Base-by-base conservation (phyloP, 2,797 vertebrate species). In the Tamandua tetradactyla region DNA sequence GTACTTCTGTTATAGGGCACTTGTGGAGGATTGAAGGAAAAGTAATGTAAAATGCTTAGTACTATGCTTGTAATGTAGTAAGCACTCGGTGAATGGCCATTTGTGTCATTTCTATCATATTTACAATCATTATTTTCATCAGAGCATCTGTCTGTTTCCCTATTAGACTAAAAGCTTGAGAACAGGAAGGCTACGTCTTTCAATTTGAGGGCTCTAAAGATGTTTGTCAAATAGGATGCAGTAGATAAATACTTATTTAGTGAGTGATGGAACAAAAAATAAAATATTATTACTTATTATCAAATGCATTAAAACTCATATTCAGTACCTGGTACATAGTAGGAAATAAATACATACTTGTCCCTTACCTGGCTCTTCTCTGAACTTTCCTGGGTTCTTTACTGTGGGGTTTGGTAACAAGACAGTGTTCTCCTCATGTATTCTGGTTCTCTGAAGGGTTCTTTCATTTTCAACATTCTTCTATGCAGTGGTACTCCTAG, bases 81-180 rank as follows among this genome's bases (percentile, higher is more conserved):
- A n/a, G n/a, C n/a, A n/a, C n/a, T n/a, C n/a, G n/a, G n/a, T n/a
- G n/a, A n/a, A 71, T 8, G 27, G 88, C n/a, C 49, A n/a, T 49
- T 66, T 66, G 20, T 66, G 7, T 40, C 27, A 52, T 75, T 80
- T 13, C 3, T 47, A 2, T 61, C 13, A 68, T 76, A 49, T 87
- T 94, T 94, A 91, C 79, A 92, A 49, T 61, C 37, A 37, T 57
- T 84, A 72, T 75, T 89, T 55, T 88, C 94, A 79, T 92, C 42
- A 83, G 75, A 44, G 27, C 75, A 7, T 64, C 5, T 64, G 3
- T 68, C 14, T 72, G 2, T 80, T n/a, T 94, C 20, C 20, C 37
- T 83, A 8, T 92, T 62, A 59, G 42, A 80, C 30, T 93, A 62
- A 83, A 93, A 87, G 35, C 18, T n/a, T 78, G 49, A 87, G 23